A percentile compares a stretch with the other conserved stretches of the same genome.
Conservation (phyloP, 2,888 invertebrate species). For the Bedellia somnulentella region DNA sequence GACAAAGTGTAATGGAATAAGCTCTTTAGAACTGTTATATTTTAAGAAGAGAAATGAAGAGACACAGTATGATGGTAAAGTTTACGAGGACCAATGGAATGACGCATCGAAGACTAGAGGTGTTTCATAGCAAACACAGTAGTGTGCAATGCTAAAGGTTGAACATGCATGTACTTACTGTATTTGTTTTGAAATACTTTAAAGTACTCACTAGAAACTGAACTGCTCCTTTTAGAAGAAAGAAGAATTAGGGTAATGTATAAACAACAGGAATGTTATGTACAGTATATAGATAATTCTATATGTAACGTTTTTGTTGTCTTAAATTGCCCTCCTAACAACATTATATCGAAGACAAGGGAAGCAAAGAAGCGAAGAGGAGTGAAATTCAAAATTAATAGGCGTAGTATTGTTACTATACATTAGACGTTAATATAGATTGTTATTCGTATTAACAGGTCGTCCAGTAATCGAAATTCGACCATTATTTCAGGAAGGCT, state of each 20-base stretch:
- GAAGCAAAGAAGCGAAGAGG: neutral
- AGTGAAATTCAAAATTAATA: no score
- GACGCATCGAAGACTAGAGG: conserved; percentile 14
- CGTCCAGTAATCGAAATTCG: no score
- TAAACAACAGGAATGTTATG: conserved; percentile 62
- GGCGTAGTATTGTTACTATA: no score
- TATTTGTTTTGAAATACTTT: conserved; percentile 55
- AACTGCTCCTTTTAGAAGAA: conserved; percentile 1
- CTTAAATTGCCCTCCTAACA: conserved; percentile 55
- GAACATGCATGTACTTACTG: conserved; percentile 59
- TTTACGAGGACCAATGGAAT: neutral
- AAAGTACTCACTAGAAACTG: conserved; percentile 15
- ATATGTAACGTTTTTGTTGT: conserved; percentile 64
- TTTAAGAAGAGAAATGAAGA: neutral
- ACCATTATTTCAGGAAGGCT: neutral
- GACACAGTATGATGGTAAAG: neutral
- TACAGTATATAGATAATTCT: conserved; percentile 56
- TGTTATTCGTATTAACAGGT: no score
- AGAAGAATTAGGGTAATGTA: conserved; percentile 52
- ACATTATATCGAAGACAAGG: conserved; percentile 11
- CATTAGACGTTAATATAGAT: no score
- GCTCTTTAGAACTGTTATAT: no score
- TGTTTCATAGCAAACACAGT: conserved; percentile 59
- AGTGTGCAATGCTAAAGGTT: conserved; percentile 57
- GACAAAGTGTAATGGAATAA: no score